phyloP scores from a whole-genome alignment of 2,113 vertebrate species.

The Seriola rivoliana region DNA sequence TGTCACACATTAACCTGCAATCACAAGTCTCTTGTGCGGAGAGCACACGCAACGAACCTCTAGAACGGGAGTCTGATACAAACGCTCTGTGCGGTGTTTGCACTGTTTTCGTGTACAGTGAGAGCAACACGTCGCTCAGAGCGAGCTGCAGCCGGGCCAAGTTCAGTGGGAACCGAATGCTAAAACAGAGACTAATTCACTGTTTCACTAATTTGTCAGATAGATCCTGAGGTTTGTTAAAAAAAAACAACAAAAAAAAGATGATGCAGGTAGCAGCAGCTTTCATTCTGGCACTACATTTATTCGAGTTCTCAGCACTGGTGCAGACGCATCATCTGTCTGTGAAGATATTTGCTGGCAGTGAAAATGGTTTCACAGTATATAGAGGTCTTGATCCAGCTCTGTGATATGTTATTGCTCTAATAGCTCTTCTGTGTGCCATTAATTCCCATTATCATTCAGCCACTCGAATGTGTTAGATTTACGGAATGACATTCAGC shows the following conservation, averaged over 20 bases:
- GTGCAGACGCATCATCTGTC: conserved; percentile 5
- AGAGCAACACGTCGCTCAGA: conserved; percentile 32
- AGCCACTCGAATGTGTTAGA: conserved; percentile 31
- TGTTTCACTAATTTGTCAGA: conserved; percentile 2
- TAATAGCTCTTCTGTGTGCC: background rate
- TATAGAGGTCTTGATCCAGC: background rate
- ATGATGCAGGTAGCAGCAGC: conserved; percentile 7
- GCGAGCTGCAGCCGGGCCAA: background rate
- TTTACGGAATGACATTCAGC: conserved; percentile 56
- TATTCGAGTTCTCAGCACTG: background rate
- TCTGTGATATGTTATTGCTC: background rate
- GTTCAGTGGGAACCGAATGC: conserved; percentile 3
- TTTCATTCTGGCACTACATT: background rate
- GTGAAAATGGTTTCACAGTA: conserved; percentile 23
- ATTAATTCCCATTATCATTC: conserved; percentile 43
- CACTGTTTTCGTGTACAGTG: background rate
- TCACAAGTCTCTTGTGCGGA: conserved; percentile 52
- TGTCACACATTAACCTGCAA: conserved; percentile 70
- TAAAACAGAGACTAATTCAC: background rate
- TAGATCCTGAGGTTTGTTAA: background rate
- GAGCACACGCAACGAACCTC: background rate
- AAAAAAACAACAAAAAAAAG: background rate
- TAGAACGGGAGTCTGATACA: background rate
- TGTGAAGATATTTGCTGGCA: background rate
- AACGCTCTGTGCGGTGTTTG: background rate